Percentiles rank a stretch among this genome's conserved stretches.
phyloP scores from a whole-genome alignment of 2,113 vertebrate genomes.

The Chaetura pelagica region DNA sequence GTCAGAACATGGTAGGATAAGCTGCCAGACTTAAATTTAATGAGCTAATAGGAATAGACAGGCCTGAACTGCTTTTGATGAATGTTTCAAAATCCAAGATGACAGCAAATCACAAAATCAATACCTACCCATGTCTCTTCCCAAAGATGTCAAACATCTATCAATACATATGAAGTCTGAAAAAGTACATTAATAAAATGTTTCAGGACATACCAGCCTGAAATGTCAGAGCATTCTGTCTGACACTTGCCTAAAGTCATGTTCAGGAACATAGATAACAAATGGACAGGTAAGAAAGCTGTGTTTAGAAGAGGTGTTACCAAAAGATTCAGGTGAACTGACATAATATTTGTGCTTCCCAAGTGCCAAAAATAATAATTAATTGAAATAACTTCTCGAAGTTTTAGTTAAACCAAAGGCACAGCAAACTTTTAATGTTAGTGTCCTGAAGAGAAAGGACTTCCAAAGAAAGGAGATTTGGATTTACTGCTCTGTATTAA shows the following conservation, averaged over 20 bases:
- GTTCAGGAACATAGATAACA: background rate
- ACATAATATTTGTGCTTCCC: too few relatives aligned
- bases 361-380: background rate
- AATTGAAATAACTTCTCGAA: background rate
- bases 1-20: background rate
- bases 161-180: background rate
- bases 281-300: background rate
- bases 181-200: background rate
- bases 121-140: background rate
- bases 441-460: background rate
- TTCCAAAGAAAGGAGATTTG: background rate
- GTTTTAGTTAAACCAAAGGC: background rate
- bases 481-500: background rate
- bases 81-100: background rate
- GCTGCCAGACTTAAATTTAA: background rate
- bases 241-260: background rate
- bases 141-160: constrained; percentile 1
- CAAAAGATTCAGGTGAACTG: background rate
- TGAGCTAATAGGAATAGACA: background rate
- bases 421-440: background rate
- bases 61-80: background rate
- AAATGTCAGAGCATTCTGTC: background rate
- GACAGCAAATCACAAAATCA: constrained; percentile 2
- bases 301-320: background rate
- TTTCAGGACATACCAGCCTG: background rate